Base-by-base conservation (phyloP, 1,140 invertebrate species). In the Tyrophagus putrescentiae region DNA sequence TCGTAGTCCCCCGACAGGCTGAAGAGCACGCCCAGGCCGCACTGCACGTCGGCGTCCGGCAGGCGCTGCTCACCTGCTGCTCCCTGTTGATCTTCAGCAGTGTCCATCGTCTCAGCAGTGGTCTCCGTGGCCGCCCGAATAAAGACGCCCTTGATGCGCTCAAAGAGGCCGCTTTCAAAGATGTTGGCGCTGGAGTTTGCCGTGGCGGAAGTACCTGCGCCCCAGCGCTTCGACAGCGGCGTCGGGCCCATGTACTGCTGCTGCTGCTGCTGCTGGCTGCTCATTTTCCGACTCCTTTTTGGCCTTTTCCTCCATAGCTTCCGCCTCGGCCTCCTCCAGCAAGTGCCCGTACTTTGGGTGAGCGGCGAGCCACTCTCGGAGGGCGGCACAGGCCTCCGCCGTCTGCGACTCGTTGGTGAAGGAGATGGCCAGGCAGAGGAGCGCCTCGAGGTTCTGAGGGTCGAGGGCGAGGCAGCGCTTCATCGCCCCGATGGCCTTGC, bases 1-100 rank as follows among this genome's bases (percentile, higher is more conserved):
- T 93, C 85, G 73, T 87, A 95, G 70, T 98, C 91, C 42, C 83
- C 83, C 34, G 84, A 86, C 11, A 98, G 76, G 75, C 97, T 96
- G 68, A 96, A 96, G 29, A 98, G 76, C 4, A 98, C 87, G 7
- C 94, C 94, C 6, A 98, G 74, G 48, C 89, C 91, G 76, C 87
- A 86, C 73, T 98, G 93, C 13, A 98, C 82, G 74, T 95, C 88
- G n/a, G 90, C 76, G 76, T 97, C 93, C 64, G 93, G 27, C 25
- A 21, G 82, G n/a, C n/a, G n/a, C n/a, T n/a, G n/a, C n/a, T n/a
- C n/a, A n/a, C n/a, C n/a, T n/a, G n/a, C n/a, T n/a, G n/a, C n/a
- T n/a, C n/a, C n/a, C n/a, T n/a, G n/a, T n/a, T n/a, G n/a, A n/a
- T n/a, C n/a, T n/a, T n/a, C n/a, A n/a, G n/a, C n/a, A n/a, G n/a